Evolutionary conservation across 2,797 vertebrate species (phyloP), one percentile per base, ranked within the genome.

Genomic region (Anableps anableps): DNA sequence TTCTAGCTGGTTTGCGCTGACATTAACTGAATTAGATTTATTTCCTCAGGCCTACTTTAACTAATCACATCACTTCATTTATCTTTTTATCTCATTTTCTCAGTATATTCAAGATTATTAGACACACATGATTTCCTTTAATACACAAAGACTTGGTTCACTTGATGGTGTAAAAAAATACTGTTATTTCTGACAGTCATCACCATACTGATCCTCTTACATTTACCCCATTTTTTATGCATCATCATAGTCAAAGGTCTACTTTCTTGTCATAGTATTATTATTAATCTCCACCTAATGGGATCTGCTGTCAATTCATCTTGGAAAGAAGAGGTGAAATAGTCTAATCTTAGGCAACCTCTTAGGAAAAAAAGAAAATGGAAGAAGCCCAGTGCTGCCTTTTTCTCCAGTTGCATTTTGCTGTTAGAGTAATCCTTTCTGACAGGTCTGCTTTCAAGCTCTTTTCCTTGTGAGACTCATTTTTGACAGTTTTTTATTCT

Each of bases 281-380:
- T 86, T 89, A 90, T 91, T 92, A 84, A 91, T 92, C 80, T 31
- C 41, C 62, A 85, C 51, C 80, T 92, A 89, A 93, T 92, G 81
- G 91, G 90, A 94, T 92, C 84, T 90, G 36, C 87, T 88, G 86
- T 91, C 90, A 91, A 93, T 88, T 91, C 81, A 91, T 88, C 83
- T 92, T 8, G 74, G 83, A 83, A 82, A 88, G 81, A 90, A 89
- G 89, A 92, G 88, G 88, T 85, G 83, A 91, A 93, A 89, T 48
- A 47, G 81, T 85, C 85, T 92, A 91, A 94, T 92, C 90, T 88
- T 82, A 78, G 64, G 74, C 85, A 75, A 85, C 82, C 82, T 86
- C 80, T 38, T 82, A 76, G 26, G 17, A 86, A 89, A 88, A 86
- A 88, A 89, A 88, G 88, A 68, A 82, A 86, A 78, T 62, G 80